Conservation (phyloP, 1,140 invertebrate genomes). For the Drosophila ogumai region DNA sequence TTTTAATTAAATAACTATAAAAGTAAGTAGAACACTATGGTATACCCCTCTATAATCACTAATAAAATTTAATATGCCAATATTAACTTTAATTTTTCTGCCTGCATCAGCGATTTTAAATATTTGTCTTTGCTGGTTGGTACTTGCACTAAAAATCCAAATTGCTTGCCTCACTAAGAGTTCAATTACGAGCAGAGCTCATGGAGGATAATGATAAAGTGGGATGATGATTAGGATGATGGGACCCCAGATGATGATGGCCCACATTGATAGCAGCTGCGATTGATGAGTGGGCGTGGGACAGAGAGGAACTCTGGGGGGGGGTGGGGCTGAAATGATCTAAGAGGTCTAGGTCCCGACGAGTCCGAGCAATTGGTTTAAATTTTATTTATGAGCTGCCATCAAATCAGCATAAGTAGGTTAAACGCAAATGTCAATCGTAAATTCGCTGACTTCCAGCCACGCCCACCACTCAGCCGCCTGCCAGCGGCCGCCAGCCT, state of each 20-base stretch:
- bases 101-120: constrained; percentile 48
- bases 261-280: constrained; percentile 80
- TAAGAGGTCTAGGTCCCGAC: constrained; percentile 32
- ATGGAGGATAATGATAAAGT: constrained; percentile 33
- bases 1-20: too few relatives aligned
- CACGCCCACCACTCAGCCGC: constrained; percentile 22
- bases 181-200: constrained; percentile 70
- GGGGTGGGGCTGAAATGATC: constrained; percentile 13
- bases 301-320: background rate
- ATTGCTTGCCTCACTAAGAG: constrained; percentile 78
- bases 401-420: constrained; percentile 84
- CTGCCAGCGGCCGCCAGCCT: background rate
- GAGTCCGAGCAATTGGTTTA: constrained; percentile 77
- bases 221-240: constrained; percentile 32
- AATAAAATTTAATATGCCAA: background rate
- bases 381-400: constrained; percentile 83
- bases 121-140: constrained; percentile 65
- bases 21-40: too few relatives aligned
- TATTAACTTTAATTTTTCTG: background rate
- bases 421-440: constrained; percentile 84
- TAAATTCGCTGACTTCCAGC: constrained; percentile 78
- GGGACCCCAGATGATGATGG: constrained; percentile 60
- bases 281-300: constrained; percentile 60
- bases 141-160: constrained; percentile 63
- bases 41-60: too few relatives aligned